A percentile compares a stretch with the other conserved stretches of the same genome.
Evolutionary conservation across 2,888 invertebrate species (phyloP).

Genomic region (Alcis repandata): DNA sequence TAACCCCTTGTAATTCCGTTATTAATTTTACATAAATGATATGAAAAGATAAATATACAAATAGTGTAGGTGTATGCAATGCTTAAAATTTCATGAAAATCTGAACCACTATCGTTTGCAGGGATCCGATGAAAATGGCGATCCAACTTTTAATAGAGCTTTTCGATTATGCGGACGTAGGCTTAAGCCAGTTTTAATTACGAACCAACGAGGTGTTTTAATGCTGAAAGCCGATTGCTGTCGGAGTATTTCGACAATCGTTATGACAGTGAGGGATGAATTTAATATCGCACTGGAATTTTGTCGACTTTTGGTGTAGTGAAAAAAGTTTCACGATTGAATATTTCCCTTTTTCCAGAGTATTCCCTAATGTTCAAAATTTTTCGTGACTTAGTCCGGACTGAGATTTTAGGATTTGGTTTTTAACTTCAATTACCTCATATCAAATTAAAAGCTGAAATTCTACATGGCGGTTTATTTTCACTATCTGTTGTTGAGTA

Average conservation of each 20-base stretch:
- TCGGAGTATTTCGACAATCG: slow-evolving; percentile 30
- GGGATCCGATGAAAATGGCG: slow-evolving; percentile 50
- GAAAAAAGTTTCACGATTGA: background rate
- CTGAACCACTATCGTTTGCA: slow-evolving; percentile 48
- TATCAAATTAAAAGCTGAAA: too few relatives aligned
- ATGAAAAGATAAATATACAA: background rate
- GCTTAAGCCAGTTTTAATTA: slow-evolving; percentile 73
- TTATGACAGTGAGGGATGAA: slow-evolving; percentile 10
- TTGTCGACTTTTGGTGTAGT: background rate
- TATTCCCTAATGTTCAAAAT: too few relatives aligned
- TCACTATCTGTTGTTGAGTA: too few relatives aligned
- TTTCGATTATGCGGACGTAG: slow-evolving; percentile 60
- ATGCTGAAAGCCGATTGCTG: slow-evolving; percentile 45
- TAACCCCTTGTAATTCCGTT: too few relatives aligned
- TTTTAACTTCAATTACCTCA: too few relatives aligned
- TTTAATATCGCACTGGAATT: background rate
- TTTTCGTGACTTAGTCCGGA: too few relatives aligned
- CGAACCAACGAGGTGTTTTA: slow-evolving; percentile 53
- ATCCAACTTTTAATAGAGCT: slow-evolving; percentile 64
- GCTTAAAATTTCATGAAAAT: slow-evolving; percentile 50
- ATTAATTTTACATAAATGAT: too few relatives aligned
- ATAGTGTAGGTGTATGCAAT: background rate
- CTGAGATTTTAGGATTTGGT: too few relatives aligned
- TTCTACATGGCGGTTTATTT: too few relatives aligned
- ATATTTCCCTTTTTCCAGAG: too few relatives aligned